Base-by-base conservation (phyloP, 2,797 vertebrate species). In the Melanotaenia boesemani region DNA sequence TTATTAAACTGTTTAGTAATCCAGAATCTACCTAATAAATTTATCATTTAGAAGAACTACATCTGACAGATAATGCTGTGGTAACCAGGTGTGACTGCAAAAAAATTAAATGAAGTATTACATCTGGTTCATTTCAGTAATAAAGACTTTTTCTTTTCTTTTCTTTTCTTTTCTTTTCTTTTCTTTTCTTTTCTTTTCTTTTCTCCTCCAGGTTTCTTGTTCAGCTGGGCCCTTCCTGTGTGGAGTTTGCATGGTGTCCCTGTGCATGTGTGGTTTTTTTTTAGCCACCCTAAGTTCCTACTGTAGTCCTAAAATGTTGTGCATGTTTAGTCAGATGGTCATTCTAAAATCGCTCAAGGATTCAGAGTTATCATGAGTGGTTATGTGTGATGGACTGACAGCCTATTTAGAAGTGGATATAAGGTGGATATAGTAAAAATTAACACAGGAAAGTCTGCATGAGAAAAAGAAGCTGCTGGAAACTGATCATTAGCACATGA, bases 401-500 rank as follows among this genome's bases (percentile, higher is more conserved):
- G 39, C 39, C 4, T 41, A 5, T 41, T 5, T 4, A 41, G 39
- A 37, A 34, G 32, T 8, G 7, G 32, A 12, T 11, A 12, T 37
- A 37, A 11, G 36, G 10, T 37, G 36, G 36, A 37, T 12, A 37
- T 37, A 37, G 36, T n/a, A n/a, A 37, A 37, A 37, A 12, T 34
- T 22, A 8, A 5, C 6, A n/a, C 18, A 68, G 57, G 57, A 41
- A 71, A 44, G 63, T 63, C 5, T 37, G 26, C 24, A 13, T 72
- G 36, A 54, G 24, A 66, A 34, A 34, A 46, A 18, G 28, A 68
- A 62, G 48, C 82, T 84, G 75, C 63, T 36, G n/a, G 32, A 74
- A 83, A 57, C 18, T 12, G 37, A 88, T 77, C 58, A 77, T 88
- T 79, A 73, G 41, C 76, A 79, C 74, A 72, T 56, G 36, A 74